phyloP scores from a whole-genome alignment of 2,797 vertebrate genomes.

The Champsocephalus esox region DNA sequence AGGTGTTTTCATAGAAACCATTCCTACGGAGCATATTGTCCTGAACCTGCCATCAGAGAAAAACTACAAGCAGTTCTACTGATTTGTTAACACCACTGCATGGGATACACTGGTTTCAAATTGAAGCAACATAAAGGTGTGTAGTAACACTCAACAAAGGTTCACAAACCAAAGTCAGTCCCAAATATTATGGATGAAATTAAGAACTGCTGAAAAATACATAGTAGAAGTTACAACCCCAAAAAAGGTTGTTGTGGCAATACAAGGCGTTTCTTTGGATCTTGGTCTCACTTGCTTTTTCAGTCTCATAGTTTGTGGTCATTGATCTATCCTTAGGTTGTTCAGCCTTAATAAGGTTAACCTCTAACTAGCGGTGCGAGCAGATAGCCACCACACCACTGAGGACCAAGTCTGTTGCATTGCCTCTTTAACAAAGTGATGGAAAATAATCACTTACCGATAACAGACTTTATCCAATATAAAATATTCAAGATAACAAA shows the following conservation, averaged over 20 bases:
- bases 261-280: too few relatives aligned
- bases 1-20: neutral
- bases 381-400: too few relatives aligned
- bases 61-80: constrained; percentile 7
- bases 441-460: too few relatives aligned
- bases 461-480: too few relatives aligned
- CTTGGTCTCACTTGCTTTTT: too few relatives aligned
- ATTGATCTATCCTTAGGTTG: too few relatives aligned
- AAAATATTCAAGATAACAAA: neutral
- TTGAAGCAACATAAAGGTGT: neutral
- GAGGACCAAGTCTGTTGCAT: too few relatives aligned
- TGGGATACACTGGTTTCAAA: neutral
- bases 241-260: too few relatives aligned
- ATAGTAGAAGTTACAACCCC: neutral
- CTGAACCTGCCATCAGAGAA: neutral
- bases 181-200: neutral
- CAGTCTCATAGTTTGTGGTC: too few relatives aligned
- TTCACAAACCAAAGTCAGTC: neutral
- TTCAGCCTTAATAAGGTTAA: too few relatives aligned
- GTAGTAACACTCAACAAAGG: neutral
- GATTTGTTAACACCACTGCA: neutral
- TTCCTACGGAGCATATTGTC: constrained; percentile 4
- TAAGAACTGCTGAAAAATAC: neutral
- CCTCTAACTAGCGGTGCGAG: too few relatives aligned
- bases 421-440: too few relatives aligned